These are phyloP conservation scores for Pocillopora verrucosa DNA, from an alignment of 64 coral and sea anemone genomes.

Conservation along the genomic window DNA sequence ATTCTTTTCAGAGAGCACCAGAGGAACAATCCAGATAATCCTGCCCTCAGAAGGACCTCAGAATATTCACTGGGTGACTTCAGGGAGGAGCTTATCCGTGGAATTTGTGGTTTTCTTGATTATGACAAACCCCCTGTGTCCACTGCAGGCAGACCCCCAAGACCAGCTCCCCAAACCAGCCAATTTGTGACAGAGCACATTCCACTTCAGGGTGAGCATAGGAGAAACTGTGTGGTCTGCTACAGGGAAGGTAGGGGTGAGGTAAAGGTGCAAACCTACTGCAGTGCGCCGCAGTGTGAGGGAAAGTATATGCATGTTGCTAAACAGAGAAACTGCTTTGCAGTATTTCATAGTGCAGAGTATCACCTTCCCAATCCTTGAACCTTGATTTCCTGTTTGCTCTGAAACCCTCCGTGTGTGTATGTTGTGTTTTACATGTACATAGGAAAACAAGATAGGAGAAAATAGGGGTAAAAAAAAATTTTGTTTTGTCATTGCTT, in stretches of 20 bases:
- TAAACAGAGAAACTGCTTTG: conserved; percentile 3
- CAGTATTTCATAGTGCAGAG: conserved; percentile 10
- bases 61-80: conserved; percentile 41
- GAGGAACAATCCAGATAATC: conserved; percentile 22
- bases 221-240: conserved; percentile 34
- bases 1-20: conserved; percentile 51
- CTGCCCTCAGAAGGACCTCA: background rate
- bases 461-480: too few species aligned
- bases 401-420: too few species aligned
- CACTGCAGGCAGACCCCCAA: conserved; percentile 9
- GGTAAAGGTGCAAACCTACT: background rate
- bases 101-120: conserved; percentile 48
- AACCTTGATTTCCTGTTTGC: too few species aligned
- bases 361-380: too few species aligned
- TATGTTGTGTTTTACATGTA: too few species aligned
- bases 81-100: conserved; percentile 41
- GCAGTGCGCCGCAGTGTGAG: conserved; percentile 33
- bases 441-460: too few species aligned
- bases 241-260: background rate
- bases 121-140: conserved; percentile 46
- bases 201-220: background rate
- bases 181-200: background rate
- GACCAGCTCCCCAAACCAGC: too few species aligned
- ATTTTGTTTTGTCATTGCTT: too few species aligned
- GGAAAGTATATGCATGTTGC: conserved; percentile 20